phyloP scores from a whole-genome alignment of 2,888 invertebrate genomes.

The Drosophila algonquin region DNA sequence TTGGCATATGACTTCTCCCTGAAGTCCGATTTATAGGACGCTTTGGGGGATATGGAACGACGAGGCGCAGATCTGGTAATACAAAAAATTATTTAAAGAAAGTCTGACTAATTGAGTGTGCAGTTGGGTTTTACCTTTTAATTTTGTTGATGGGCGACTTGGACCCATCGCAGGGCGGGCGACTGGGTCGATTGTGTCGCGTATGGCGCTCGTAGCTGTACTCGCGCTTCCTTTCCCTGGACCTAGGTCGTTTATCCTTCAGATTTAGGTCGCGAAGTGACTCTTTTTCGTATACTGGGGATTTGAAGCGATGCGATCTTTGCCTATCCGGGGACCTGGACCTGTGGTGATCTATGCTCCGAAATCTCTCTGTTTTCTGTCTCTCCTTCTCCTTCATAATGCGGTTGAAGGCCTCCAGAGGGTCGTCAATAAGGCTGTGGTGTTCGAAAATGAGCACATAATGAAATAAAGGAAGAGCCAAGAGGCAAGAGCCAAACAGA shows the following conservation, averaged over 20 bases:
- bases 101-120: neutral
- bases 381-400: slow-evolving; percentile 93
- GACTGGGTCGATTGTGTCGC: slow-evolving; percentile 48
- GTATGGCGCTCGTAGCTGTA: slow-evolving; percentile 62
- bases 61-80: slow-evolving; percentile 26
- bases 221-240: slow-evolving; percentile 69
- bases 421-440: slow-evolving; percentile 90
- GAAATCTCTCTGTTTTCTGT: slow-evolving; percentile 84
- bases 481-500: neutral
- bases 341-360: slow-evolving; percentile 84
- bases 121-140: slow-evolving; percentile 54
- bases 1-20: slow-evolving; percentile 35
- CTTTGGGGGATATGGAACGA: slow-evolving; percentile 35
- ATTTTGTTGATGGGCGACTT: slow-evolving; percentile 64
- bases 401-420: slow-evolving; percentile 93
- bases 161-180: slow-evolving; percentile 59
- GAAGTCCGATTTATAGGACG: slow-evolving; percentile 34
- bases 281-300: slow-evolving; percentile 75
- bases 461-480: neutral
- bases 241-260: slow-evolving; percentile 65
- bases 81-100: neutral
- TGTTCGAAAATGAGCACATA: neutral
- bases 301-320: slow-evolving; percentile 72
- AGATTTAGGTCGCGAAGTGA: slow-evolving; percentile 65
- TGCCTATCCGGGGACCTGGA: slow-evolving; percentile 81